A percentile compares a stretch with the other conserved stretches of the same genome.
phyloP scores from a whole-genome alignment of 1,140 invertebrate genomes.

The Lepidurus packardi region DNA sequence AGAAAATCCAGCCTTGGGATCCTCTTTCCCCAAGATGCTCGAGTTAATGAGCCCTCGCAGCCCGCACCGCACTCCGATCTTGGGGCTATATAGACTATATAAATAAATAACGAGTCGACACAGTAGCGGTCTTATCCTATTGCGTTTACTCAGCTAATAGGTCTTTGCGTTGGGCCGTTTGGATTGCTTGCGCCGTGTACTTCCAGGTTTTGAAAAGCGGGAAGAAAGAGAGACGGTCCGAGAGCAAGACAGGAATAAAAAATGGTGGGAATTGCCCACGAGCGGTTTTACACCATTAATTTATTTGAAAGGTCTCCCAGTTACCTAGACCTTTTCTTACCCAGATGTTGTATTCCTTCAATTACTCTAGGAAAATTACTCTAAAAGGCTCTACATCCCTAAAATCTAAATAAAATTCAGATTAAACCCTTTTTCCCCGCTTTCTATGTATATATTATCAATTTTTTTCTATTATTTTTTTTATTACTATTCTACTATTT shows the following conservation, averaged over 20 bases:
- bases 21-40: not conserved
- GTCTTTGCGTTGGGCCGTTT: not conserved
- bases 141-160: not conserved
- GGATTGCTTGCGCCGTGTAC: not conserved
- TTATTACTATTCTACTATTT: too few relatives aligned
- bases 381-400: too few relatives aligned
- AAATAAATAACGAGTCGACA: not conserved
- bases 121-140: not conserved
- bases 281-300: conserved; percentile 22
- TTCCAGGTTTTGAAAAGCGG: not conserved
- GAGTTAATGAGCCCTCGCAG: not conserved
- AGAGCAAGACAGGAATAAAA: not conserved
- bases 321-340: not conserved
- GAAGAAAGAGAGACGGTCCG: not conserved
- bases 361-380: not conserved
- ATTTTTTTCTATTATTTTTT: too few relatives aligned
- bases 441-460: too few relatives aligned
- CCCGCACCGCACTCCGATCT: too few relatives aligned
- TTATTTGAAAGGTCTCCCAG: conserved; percentile 2
- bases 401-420: too few relatives aligned
- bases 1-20: conserved; percentile 4
- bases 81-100: not conserved
- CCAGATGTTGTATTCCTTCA: not conserved
- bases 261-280: conserved; percentile 16
- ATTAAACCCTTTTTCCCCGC: too few relatives aligned